Percentiles rank a stretch among this genome's conserved stretches.
Evolutionary conservation across 2,113 vertebrate genomes (phyloP).

Genomic region (Hyperoodon ampullatus): DNA sequence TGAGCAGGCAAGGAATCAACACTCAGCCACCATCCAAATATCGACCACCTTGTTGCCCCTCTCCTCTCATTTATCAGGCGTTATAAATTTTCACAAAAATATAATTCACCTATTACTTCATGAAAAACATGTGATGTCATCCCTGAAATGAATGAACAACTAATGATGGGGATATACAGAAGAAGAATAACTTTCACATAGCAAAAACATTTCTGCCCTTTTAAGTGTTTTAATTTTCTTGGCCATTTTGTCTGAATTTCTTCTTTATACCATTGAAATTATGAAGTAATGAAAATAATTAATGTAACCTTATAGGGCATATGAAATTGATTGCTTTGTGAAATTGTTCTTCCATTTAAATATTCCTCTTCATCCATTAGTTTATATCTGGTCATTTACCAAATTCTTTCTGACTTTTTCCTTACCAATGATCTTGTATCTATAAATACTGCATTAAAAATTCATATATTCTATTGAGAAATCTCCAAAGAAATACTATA

Average conservation of each 20-base stretch:
- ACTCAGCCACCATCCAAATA: neutral
- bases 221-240: neutral
- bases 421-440: neutral
- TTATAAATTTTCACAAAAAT: neutral
- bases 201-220: neutral
- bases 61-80: neutral
- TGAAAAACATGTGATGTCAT: neutral
- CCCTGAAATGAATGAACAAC: neutral
- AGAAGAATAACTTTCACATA: neutral
- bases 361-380: neutral
- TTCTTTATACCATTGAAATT: neutral
- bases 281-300: neutral
- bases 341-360: conserved; percentile 31
- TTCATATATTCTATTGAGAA: neutral
- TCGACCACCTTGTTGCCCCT: neutral
- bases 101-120: neutral
- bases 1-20: conserved; percentile 4
- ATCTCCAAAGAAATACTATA: neutral
- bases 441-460: conserved; percentile 19
- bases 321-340: neutral
- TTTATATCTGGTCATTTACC: conserved; percentile 8
- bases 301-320: neutral
- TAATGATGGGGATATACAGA: neutral
- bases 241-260: neutral
- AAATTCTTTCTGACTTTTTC: neutral